Base-by-base conservation (phyloP, 2,113 vertebrate species). In the Mormyrus iriodes region DNA sequence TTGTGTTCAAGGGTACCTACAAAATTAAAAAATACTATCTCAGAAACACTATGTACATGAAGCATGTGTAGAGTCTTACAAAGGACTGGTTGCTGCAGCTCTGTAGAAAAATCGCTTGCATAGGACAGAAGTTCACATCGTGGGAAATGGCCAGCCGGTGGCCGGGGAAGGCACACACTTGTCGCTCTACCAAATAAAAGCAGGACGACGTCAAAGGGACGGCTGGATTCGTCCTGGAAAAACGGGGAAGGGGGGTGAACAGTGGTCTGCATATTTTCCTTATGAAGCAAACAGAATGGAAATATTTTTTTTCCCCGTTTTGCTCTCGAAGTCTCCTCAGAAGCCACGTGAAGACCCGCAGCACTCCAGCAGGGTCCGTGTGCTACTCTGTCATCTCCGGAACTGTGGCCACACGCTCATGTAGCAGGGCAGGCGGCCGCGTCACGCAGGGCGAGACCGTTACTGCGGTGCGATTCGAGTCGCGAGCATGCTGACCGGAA, bases 101-200 rank as follows among this genome's bases (percentile, higher is more conserved):
- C 95, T 94, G 94, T 95, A 95, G 94, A 94, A 95, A 94, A 95
- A 6, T 79, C 92, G 93, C 94, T 95, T 95, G 95, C 95, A 95
- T 95, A 95, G 95, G 94, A 95, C 93, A 94, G 92, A 94, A 94
- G 94, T 93, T 95, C 94, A 93, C 92, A 93, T 94, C 92, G 94
- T 94, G 93, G 94, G 94, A 94, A 94, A 94, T 94, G 92, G 93
- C 94, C 94, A 92, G 94, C 93, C 92, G 87, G 92, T 94, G 94
- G 93, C 92, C 79, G 93, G 93, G 93, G 93, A 95, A 95, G 95
- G 95, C 95, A 95, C 95, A 94, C 93, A 93, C 94, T 94, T 93
- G 58, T 92, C 92, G 94, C 93, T 94, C 94, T 92, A 93, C 93
- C 91, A 89, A 94, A 94, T 90, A 90, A 91, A 89, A 94, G 93